Conservation (phyloP, 2,113 vertebrate genomes). For the Benitochromis conjunctus region DNA sequence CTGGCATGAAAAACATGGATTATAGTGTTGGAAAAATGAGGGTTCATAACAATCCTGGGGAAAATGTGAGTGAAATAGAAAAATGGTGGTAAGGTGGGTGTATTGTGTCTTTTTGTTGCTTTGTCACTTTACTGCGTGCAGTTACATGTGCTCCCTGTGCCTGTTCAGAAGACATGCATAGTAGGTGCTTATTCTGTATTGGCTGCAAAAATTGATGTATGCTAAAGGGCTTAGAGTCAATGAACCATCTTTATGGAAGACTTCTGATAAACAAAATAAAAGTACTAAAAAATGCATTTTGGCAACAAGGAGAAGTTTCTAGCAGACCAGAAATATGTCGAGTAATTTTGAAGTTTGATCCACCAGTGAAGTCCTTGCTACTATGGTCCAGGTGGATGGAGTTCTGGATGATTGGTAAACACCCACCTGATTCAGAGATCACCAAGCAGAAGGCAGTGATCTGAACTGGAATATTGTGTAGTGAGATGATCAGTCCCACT, state of each 20-base stretch:
- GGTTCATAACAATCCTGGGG: background rate
- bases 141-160: background rate
- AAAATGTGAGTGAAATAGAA: background rate
- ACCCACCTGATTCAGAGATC: background rate
- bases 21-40: background rate
- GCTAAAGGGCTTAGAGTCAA: background rate
- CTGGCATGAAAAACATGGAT: background rate
- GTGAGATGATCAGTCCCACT: background rate
- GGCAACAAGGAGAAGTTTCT: background rate
- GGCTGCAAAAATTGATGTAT: accelerated
- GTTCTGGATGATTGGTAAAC: background rate
- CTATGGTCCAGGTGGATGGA: background rate
- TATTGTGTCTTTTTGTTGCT: background rate
- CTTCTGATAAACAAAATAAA: background rate
- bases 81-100: background rate
- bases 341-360: background rate
- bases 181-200: background rate
- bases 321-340: background rate
- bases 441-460: background rate
- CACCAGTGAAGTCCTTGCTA: background rate
- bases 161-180: background rate
- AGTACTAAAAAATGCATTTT: background rate
- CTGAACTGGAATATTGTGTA: background rate
- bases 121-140: background rate
- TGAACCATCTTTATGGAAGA: background rate